Base-by-base conservation (phyloP, 2,113 vertebrate genomes). In the Hiodon alosoides region DNA sequence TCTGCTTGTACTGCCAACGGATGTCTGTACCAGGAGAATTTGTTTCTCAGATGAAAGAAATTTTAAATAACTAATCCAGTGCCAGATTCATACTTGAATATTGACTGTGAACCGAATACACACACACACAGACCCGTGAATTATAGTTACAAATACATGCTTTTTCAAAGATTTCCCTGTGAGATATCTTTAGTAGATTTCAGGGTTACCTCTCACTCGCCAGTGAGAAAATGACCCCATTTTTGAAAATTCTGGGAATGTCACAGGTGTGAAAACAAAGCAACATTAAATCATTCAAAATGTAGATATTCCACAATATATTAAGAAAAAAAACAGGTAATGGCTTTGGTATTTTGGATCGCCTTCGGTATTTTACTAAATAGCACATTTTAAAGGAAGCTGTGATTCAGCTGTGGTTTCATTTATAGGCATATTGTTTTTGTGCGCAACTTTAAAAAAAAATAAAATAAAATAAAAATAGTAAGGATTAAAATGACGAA, bases 281-380 rank as follows among this genome's bases (percentile, higher is more conserved):
- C 82, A 78, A 81, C 84, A 84, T 31, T 70, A 69, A 82, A 81
- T 83, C 81, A 85, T 86, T 88, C 79, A 82, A 31, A 82, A 78
- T 89, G 87, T 89, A 90, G 84, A 89, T 88, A 79, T 84, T 85
- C 81, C 85, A 85, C 86, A 89, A 79, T 86, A 83, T 83, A 83
- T 81, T 72, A 81, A 78, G 84, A 80, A 83, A 83, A 86, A 71
- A n/a, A 84, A 84, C 85, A 83, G 84, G 86, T 81, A 82, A 89
- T 85, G 84, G 87, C 86, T 90, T 89, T 86, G 81, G 87, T 86
- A 79, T 87, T 84, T 89, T 86, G 81, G 75, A 87, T 84, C 84
- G 88, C 81, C 80, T 86, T 76, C 78, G 73, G 75, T 59, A 86
- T 90, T 76, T 86, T 78, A 72, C 79, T 85, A 82, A 79, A 87